A percentile compares a stretch with the other conserved stretches of the same genome.
These are phyloP conservation scores for Ammodytes marinus DNA, from an alignment of 2,113 vertebrate genomes.

Conservation along the genomic window DNA sequence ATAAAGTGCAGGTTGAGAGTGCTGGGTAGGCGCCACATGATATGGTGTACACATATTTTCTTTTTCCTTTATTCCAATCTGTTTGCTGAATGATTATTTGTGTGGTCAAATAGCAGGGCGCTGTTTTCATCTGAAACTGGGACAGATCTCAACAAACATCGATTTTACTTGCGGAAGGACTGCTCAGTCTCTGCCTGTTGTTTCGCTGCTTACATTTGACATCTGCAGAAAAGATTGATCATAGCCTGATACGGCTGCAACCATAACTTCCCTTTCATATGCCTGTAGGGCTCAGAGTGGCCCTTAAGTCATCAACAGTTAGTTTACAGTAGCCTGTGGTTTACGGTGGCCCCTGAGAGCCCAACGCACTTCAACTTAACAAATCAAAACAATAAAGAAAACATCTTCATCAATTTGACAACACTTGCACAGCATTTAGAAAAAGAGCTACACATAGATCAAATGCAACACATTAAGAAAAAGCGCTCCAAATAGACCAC, in stretches of 20 bases:
- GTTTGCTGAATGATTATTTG: background rate
- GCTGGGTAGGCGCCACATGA: background rate
- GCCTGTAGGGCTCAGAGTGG: background rate
- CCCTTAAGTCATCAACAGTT: slow-evolving; percentile 17
- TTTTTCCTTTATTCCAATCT: background rate
- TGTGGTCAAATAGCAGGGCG: background rate
- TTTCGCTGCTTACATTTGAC: background rate
- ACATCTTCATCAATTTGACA: too few species aligned
- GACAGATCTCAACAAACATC: background rate
- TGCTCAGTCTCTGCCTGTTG: background rate
- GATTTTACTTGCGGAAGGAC: too few species aligned
- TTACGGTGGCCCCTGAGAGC: background rate
- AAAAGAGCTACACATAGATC: too few species aligned
- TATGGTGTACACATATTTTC: background rate
- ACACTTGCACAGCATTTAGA: too few species aligned
- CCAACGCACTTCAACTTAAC: background rate
- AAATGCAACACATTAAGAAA: too few species aligned
- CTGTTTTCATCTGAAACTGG: background rate
- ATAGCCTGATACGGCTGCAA: slow-evolving; percentile 6
- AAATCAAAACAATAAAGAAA: too few species aligned
- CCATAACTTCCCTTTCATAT: background rate
- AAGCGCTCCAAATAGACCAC: too few species aligned
- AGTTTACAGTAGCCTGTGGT: background rate
- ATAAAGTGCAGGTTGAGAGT: background rate
- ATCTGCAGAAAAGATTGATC: slow-evolving; percentile 19